Conservation (phyloP, 2,797 vertebrate species). For the Apogon hyalosoma region DNA sequence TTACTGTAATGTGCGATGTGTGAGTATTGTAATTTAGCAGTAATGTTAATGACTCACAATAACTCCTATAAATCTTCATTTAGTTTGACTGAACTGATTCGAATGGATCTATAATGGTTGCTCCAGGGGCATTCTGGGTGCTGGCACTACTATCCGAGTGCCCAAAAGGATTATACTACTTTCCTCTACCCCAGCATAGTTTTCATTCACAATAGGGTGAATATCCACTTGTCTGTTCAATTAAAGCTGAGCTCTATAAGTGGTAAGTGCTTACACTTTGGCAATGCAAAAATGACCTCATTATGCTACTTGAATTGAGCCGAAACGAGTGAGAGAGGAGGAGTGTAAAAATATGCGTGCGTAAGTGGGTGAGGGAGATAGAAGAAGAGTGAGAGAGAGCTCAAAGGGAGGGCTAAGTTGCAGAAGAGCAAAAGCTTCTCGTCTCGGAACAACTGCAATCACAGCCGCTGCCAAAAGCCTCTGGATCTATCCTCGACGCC, state of each 20-base stretch:
- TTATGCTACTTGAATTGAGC: slow-evolving; percentile 56
- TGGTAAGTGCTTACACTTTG: slow-evolving; percentile 66
- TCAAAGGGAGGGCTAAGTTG: slow-evolving; percentile 57
- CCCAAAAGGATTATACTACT: slow-evolving; percentile 40
- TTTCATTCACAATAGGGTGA: slow-evolving; percentile 61
- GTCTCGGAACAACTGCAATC: slow-evolving; percentile 74
- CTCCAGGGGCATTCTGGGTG: slow-evolving; percentile 13
- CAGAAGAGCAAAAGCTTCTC: slow-evolving; percentile 66
- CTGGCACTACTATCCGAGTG: slow-evolving; percentile 31
- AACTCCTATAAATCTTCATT: slow-evolving; percentile 38
- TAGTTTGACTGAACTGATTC: slow-evolving; percentile 50
- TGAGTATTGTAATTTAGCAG: slow-evolving; percentile 11
- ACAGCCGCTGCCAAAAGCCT: slow-evolving; percentile 67
- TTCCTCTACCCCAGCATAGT: slow-evolving; percentile 24
- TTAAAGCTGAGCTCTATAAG: slow-evolving; percentile 69
- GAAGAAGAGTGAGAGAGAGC: slow-evolving; percentile 33
- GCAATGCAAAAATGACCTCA: slow-evolving; percentile 69
- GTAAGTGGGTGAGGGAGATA: slow-evolving; percentile 38
- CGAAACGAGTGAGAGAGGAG: slow-evolving; percentile 33
- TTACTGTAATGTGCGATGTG: slow-evolving; percentile 8
- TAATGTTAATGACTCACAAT: slow-evolving; percentile 43
- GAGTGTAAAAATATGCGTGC: slow-evolving; percentile 4
- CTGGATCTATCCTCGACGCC: slow-evolving; percentile 54
- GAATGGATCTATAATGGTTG: slow-evolving; percentile 34
- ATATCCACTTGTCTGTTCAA: slow-evolving; percentile 70